Base-by-base conservation (phyloP, 2,888 invertebrate species). In the Ophioninae sp. region DNA sequence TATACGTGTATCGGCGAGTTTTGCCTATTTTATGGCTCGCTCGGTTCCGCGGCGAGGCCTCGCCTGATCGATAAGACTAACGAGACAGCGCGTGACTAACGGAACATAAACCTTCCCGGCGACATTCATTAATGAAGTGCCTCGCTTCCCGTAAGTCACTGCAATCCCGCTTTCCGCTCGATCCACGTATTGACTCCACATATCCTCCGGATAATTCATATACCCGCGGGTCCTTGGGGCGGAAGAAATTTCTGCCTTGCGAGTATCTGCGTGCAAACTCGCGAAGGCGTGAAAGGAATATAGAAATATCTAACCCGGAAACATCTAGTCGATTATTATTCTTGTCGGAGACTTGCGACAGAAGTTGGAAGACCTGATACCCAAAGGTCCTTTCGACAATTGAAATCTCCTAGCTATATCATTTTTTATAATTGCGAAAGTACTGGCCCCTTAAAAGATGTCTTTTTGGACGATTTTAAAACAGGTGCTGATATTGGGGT, bases 41-140 rank as follows among this genome's bases (percentile, higher is more conserved):
- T 79, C 79, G 67, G 77, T 59, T 61, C 30, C 69, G 44, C 61
- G 39, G 51, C 37, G 64, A 80, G 83, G 83, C 85, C 86, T 86
- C 81, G 85, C 82, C 85, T 84, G 82, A 86, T 84, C 87, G 87
- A 88, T 88, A 87, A 87, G 86, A 77, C 85, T 88, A 88, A 88
- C 87, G 87, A 88, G 88, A 86, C 84, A 72, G 63, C 72, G 72
- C 72, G 72, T 77, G 79, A 83, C 86, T 83, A 85, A 83, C 83
- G 84, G 84, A 87, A 87, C 85, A 88, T 87, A 88, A 88, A 88
- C 85, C 85, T 85, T 88, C 85, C 79, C 87, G 84, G 83, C 85
- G 86, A 73, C 79, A 81, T 85, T 88, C 87, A 86, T 87, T 88
- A 88, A 88, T 85, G 86, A 78, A 85, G 84, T 84, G 86, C 86